Conservation (phyloP, 2,113 vertebrate genomes). For the Tachuris rubrigastra region DNA sequence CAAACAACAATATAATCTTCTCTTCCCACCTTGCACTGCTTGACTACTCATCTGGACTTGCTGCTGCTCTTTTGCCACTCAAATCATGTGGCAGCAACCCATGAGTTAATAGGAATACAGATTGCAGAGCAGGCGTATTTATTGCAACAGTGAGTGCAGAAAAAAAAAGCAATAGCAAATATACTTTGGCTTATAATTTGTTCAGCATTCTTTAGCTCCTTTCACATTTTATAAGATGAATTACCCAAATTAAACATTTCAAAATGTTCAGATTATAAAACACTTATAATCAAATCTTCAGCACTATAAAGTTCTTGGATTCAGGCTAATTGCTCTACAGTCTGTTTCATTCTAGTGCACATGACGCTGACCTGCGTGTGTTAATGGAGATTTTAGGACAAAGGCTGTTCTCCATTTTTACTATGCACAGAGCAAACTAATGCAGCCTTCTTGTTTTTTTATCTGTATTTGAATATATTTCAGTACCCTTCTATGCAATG, state of each 20-base stretch:
- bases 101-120: neutral
- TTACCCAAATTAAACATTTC: conserved; percentile 36
- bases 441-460: neutral
- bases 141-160: neutral
- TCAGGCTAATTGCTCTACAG: neutral
- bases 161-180: neutral
- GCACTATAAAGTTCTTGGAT: neutral
- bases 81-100: neutral
- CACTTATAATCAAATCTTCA: conserved; percentile 5
- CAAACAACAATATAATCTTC: neutral
- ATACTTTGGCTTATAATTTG: neutral
- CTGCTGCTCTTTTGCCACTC: neutral
- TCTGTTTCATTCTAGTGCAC: neutral
- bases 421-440: neutral
- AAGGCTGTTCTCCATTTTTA: neutral
- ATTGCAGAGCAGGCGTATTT: neutral
- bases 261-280: conserved; percentile 6
- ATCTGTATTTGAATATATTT: neutral
- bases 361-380: neutral
- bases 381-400: neutral
- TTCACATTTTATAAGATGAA: neutral
- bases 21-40: accelerated
- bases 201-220: neutral
- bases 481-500: neutral
- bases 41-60: accelerated